Evolutionary conservation across 2,113 vertebrate genomes (phyloP).

Genomic region (Pholis gunnellus): DNA sequence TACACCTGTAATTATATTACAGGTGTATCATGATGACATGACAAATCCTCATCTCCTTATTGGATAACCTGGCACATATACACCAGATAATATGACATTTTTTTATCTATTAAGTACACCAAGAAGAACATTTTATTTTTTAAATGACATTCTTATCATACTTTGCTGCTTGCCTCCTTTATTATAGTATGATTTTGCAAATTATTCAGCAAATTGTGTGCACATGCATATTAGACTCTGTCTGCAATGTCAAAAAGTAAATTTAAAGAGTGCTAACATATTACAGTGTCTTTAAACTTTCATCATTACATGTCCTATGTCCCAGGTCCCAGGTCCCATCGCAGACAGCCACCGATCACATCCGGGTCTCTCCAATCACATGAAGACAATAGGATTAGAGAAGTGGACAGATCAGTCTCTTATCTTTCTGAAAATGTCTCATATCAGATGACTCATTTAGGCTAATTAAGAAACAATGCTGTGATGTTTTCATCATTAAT

Average conservation of each 20-base stretch:
- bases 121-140: too few species aligned
- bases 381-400: too few species aligned
- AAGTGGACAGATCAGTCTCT: background rate
- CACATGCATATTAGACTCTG: too few species aligned
- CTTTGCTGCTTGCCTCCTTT: too few species aligned
- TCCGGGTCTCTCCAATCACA: too few species aligned
- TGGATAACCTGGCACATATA: background rate
- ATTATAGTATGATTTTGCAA: background rate
- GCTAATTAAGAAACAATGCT: background rate
- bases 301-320: background rate
- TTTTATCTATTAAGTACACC: too few species aligned
- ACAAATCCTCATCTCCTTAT: background rate
- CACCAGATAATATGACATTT: background rate
- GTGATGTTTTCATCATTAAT: background rate
- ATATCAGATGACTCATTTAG: background rate
- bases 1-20: background rate
- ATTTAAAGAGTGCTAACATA: too few species aligned
- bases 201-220: background rate
- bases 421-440: background rate
- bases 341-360: background rate
- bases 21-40: background rate
- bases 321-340: background rate
- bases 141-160: too few species aligned
- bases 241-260: too few species aligned
- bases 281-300: too few species aligned